Percentiles rank a stretch among this genome's conserved stretches.
Conservation (phyloP, 2,797 vertebrate genomes). For the Balearica regulorum region DNA sequence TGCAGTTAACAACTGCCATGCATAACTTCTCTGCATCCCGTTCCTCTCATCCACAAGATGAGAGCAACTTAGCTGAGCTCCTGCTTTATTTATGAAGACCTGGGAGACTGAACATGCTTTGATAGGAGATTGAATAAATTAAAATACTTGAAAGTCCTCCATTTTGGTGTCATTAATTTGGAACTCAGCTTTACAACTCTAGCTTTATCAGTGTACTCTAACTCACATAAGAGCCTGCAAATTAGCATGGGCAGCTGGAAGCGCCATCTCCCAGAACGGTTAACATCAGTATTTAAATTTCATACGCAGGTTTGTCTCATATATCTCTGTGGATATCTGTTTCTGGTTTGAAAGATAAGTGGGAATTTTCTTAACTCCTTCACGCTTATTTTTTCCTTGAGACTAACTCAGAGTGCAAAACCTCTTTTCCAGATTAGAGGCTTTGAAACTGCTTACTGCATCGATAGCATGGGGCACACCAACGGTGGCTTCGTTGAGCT, state of each 20-base stretch:
- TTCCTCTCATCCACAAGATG: not conserved
- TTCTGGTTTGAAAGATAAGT: not conserved
- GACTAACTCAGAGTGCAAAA: not conserved
- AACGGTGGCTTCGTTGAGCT: constrained; percentile 92
- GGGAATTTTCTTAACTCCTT: not conserved
- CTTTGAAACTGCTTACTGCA: constrained; percentile 91
- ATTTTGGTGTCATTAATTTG: not conserved
- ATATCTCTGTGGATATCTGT: not conserved
- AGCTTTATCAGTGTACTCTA: not conserved
- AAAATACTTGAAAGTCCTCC: not conserved
- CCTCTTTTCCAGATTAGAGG: constrained; percentile 84
- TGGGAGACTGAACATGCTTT: not conserved
- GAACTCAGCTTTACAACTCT: not conserved
- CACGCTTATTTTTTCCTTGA: not conserved
- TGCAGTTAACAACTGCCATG: not conserved
- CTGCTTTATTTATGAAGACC: not conserved
- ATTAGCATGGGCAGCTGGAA: not conserved
- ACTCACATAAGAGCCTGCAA: not conserved
- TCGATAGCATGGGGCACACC: constrained; percentile 97
- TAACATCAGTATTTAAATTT: not conserved
- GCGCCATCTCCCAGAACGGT: not conserved
- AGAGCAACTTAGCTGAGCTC: not conserved
- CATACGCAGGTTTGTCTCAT: not conserved
- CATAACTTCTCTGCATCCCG: not conserved
- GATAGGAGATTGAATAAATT: not conserved